phyloP scores from a whole-genome alignment of 2,113 vertebrate genomes.

The Tor tambroides region DNA sequence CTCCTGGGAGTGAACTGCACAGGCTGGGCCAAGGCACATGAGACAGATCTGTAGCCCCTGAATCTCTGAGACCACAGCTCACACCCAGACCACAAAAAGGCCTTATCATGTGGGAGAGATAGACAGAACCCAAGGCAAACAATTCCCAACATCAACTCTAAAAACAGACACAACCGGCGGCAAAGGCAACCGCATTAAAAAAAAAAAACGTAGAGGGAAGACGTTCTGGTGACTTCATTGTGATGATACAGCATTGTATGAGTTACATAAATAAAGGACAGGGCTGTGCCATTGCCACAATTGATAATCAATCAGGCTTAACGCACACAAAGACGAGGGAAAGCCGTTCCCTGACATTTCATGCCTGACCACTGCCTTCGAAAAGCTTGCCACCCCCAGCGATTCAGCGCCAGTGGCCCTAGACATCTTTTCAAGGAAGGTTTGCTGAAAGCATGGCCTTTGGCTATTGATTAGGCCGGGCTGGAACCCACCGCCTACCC shows the following conservation, averaged over 20 bases:
- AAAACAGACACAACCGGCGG: conserved; percentile 48
- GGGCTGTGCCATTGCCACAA: conserved; percentile 53
- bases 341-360: conserved; percentile 53
- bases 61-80: conserved; percentile 33
- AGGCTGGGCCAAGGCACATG: conserved; percentile 20
- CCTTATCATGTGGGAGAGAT: conserved; percentile 61
- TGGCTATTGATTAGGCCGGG: conserved; percentile 64
- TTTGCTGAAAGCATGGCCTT: conserved; percentile 62
- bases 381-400: conserved; percentile 24
- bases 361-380: conserved; percentile 56
- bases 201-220: conserved; percentile 22
- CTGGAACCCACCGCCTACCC: conserved; percentile 29
- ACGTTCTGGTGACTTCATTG: conserved; percentile 46
- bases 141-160: conserved; percentile 50
- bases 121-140: conserved; percentile 62
- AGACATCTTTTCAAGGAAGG: conserved; percentile 43
- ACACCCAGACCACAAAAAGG: conserved; percentile 61
- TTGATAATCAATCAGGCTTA: conserved; percentile 62
- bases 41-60: not conserved
- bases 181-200: conserved; percentile 41
- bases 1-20: conserved; percentile 50
- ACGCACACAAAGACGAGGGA: conserved; percentile 53
- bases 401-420: conserved; percentile 26
- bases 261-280: conserved; percentile 51
- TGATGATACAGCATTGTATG: conserved; percentile 44